A percentile compares a stretch with the other conserved stretches of the same genome.
Conservation (phyloP, 2,888 invertebrate genomes). For the Scaptomyza reducta region DNA sequence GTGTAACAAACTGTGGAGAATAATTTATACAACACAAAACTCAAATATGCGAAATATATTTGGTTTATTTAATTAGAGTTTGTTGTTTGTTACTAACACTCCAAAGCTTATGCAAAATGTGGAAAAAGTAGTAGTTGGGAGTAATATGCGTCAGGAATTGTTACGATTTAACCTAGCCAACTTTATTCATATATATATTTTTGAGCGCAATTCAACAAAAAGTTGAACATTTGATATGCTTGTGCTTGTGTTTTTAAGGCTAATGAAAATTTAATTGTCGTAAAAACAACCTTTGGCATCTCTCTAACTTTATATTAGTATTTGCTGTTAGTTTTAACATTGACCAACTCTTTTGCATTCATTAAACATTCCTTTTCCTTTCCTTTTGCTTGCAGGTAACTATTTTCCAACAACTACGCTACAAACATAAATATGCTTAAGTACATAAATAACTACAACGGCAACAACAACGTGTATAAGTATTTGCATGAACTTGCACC, state of each 20-base stretch:
- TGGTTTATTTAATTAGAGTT: not conserved
- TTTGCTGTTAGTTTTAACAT: conserved; percentile 9
- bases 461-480: not conserved
- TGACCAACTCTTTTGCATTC: conserved; percentile 21
- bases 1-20: not conserved
- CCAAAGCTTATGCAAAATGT: not conserved
- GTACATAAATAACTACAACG: not conserved
- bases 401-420: conserved; percentile 10
- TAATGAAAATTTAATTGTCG: conserved; percentile 13
- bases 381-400: conserved; percentile 57
- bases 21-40: no score
- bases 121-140: not conserved
- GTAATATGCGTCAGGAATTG: not conserved
- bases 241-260: not conserved
- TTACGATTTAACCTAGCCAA: conserved; percentile 11
- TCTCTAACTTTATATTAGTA: not conserved
- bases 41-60: not conserved
- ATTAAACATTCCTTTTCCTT: conserved; percentile 16
- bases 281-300: not conserved
- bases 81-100: not conserved
- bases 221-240: not conserved
- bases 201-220: not conserved
- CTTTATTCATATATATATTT: not conserved
- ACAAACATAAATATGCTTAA: not conserved
- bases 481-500: not conserved